These are phyloP conservation scores for Drosophila kokeensis DNA, from an alignment of 2,888 invertebrate genomes.

Conservation along the genomic window DNA sequence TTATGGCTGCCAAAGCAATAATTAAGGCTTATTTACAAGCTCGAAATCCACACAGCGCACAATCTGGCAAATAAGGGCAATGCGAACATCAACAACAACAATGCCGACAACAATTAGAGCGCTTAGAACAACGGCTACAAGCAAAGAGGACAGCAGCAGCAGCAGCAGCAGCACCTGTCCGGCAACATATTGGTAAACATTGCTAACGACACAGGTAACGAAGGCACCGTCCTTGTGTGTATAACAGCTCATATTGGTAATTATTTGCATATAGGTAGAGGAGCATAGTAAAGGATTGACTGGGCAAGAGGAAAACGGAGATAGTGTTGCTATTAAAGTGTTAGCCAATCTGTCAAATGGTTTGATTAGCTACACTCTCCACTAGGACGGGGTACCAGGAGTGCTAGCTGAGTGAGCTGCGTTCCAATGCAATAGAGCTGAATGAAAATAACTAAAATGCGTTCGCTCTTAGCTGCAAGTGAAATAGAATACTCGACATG, in stretches of 20 bases:
- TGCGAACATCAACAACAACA: constrained; percentile 22
- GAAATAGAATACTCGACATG: constrained; percentile 58
- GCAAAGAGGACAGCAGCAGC: constrained; percentile 21
- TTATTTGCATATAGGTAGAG: constrained; percentile 65
- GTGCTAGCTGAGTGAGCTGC: constrained; percentile 22
- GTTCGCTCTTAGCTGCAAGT: constrained; percentile 58
- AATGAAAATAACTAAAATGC: constrained; percentile 34
- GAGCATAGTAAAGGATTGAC: constrained; percentile 18
- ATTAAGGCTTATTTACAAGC: constrained; percentile 80
- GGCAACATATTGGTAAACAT: constrained; percentile 67
- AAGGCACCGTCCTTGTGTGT: constrained; percentile 23
- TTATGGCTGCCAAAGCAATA: constrained; percentile 76
- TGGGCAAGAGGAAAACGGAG: not conserved
- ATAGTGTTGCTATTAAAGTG: constrained; percentile 25
- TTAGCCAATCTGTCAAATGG: constrained; percentile 38
- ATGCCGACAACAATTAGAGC: constrained; percentile 45
- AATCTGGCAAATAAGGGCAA: constrained; percentile 15
- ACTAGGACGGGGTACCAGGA: not conserved
- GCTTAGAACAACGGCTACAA: constrained; percentile 37
- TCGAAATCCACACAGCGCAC: constrained; percentile 58
- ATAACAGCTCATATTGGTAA: constrained; percentile 74
- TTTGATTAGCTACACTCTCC: constrained; percentile 57
- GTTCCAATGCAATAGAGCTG: constrained; percentile 35
- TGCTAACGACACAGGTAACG: constrained; percentile 43
- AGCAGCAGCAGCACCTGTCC: constrained; percentile 46